Percentiles rank a stretch among this genome's conserved stretches.
Evolutionary conservation across 1,140 invertebrate genomes (phyloP).

Genomic region (Cydia pomonella): DNA sequence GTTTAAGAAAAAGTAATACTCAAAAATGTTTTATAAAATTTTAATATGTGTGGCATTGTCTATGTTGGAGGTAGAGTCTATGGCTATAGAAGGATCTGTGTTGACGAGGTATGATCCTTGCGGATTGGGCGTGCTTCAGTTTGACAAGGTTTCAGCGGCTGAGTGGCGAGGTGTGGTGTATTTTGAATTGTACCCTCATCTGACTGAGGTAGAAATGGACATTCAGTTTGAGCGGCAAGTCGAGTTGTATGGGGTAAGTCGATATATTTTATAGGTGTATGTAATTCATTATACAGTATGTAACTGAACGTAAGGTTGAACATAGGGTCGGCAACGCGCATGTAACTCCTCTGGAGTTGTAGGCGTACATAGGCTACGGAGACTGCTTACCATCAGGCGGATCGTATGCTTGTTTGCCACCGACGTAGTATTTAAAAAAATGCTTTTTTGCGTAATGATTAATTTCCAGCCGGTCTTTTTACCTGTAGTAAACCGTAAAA

Average conservation of each 20-base stretch:
- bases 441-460: too few species aligned
- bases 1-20: conserved; percentile 4
- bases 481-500: too few species aligned
- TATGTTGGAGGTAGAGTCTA: conserved; percentile 47
- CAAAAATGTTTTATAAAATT: conserved; percentile 27
- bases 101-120: conserved; percentile 67
- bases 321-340: too few species aligned
- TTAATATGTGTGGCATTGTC: conserved; percentile 32
- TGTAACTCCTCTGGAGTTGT: too few species aligned
- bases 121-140: conserved; percentile 61
- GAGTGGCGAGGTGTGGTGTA: conserved; percentile 60
- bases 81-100: conserved; percentile 60
- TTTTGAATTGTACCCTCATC: conserved; percentile 52
- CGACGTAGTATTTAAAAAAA: too few species aligned
- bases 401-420: too few species aligned
- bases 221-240: conserved; percentile 59
- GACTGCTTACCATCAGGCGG: too few species aligned
- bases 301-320: too few species aligned
- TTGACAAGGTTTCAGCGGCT: conserved; percentile 58
- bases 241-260: conserved; percentile 58
- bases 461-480: too few species aligned
- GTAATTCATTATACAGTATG: neutral
- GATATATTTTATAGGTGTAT: conserved; percentile 15
- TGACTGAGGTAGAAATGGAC: conserved; percentile 51
- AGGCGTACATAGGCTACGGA: too few species aligned